Base-by-base conservation (phyloP, 2,888 invertebrate genomes). In the Hyalella azteca region DNA sequence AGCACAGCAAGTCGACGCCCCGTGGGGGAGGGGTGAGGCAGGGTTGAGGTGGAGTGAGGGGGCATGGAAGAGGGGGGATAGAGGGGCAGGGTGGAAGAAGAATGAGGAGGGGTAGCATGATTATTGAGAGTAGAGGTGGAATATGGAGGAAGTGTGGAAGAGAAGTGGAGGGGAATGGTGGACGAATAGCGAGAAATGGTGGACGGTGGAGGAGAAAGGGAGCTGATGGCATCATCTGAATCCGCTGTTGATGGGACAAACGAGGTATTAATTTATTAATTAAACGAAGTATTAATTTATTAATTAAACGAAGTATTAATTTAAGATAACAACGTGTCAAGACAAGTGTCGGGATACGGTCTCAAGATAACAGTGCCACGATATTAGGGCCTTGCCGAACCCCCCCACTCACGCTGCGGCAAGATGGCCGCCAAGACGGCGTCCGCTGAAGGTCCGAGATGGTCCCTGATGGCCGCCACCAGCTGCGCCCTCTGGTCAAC, bases 401-500 rank as follows among this genome's bases (percentile, higher is more conserved):
- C n/a, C n/a, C n/a, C n/a, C n/a, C n/a, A n/a, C n/a, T n/a, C n/a
- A n/a, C n/a, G n/a, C n/a, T n/a, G n/a, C n/a, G n/a, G n/a, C n/a
- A n/a, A n/a, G n/a, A n/a, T n/a, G 26, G 66, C 36, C 15, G 77
- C 45, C 49, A 77, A 32, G 26, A 77, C 41, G 1, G 49, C 32
- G 22, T 82, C 82, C 3, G 79, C 75, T 2, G 79, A 19, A 15
- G 81, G 39, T 13, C 79, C 81, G 41, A 77, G 32, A 32, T 79
- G 79, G n/a, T 75, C 78, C 49, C 73, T 78, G 40, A 82, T 36
- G 26, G 81, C 13, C 0, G 50, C 36, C 45, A 77, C 60, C 66
- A 82, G 40, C 15, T 50, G 54, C 26, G 22, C 32, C 49, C 81
- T 82, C n/a, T 82, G 81, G 50, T 81, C 79, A 26, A 49, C 54